Percentiles rank a stretch among this genome's conserved stretches.
These are phyloP conservation scores for Chaetodon trifascialis DNA, from an alignment of 2,113 vertebrate genomes.

Conservation along the genomic window DNA sequence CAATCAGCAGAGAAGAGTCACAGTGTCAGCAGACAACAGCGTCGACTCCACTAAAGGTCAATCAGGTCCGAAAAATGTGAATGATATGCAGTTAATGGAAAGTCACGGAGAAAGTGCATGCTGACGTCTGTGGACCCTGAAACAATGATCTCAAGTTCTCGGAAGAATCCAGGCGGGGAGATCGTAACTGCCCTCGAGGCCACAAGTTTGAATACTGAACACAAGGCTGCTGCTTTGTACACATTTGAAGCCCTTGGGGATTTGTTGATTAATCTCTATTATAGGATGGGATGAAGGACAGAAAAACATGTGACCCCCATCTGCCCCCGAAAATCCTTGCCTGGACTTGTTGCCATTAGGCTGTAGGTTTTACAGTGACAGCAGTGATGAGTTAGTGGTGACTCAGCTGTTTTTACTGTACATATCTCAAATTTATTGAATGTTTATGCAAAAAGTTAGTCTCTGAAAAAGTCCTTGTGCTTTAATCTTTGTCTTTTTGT, in stretches of 20 bases:
- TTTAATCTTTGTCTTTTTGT: not conserved
- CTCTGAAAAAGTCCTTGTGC: not conserved
- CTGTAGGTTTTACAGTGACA: not conserved
- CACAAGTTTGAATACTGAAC: conserved; percentile 3
- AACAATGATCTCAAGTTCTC: conserved; percentile 19
- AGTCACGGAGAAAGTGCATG: not conserved
- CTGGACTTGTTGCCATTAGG: not conserved
- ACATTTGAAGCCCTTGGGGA: not conserved
- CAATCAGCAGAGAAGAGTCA: not conserved
- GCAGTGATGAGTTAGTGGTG: not conserved
- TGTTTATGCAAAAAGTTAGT: not conserved
- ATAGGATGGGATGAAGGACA: not conserved
- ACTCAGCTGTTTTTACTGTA: not conserved
- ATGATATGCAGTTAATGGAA: not conserved
- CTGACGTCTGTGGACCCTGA: conserved; percentile 34
- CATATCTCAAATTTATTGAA: not conserved
- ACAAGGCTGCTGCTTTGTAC: conserved; percentile 20
- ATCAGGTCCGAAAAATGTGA: conserved; percentile 8
- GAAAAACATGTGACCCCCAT: not conserved
- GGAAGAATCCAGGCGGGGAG: conserved; percentile 5
- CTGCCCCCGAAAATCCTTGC: not conserved
- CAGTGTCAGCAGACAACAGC: not conserved
- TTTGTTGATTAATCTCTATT: conserved; percentile 5
- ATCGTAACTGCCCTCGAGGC: not conserved
- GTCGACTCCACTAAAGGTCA: not conserved